These are phyloP conservation scores for Myanophis thanlyinensis DNA, from an alignment of 2,113 vertebrate genomes.

Conservation along the genomic window DNA sequence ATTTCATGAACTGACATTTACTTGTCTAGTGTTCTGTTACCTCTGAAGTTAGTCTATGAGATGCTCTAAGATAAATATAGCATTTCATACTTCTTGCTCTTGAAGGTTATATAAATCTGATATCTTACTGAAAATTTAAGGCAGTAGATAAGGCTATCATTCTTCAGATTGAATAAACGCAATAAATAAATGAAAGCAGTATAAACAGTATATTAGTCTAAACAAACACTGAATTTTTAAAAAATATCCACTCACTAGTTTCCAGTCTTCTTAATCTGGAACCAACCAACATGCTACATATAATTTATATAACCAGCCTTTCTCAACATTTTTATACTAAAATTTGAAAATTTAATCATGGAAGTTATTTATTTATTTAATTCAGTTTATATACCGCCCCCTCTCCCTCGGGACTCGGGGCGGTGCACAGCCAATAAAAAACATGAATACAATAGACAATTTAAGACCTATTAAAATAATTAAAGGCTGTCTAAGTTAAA, in stretches of 20 bases:
- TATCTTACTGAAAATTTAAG: constrained; percentile 51
- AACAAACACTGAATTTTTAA: not conserved
- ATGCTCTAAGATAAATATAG: constrained; percentile 80
- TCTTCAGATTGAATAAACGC: constrained; percentile 16
- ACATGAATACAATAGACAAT: too few species aligned
- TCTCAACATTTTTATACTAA: not conserved
- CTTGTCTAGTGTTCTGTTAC: constrained; percentile 77
- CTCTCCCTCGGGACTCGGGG: too few species aligned
- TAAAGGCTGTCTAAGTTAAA: too few species aligned
- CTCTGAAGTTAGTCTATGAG: constrained; percentile 74
- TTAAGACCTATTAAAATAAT: too few species aligned
- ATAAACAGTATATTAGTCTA: too few species aligned
- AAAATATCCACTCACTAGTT: not conserved
- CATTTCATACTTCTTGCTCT: constrained; percentile 62
- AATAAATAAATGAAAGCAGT: not conserved
- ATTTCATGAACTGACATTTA: constrained; percentile 82
- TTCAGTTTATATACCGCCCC: too few species aligned
- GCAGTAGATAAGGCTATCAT: not conserved
- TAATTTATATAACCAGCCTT: not conserved
- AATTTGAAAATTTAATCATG: not conserved
- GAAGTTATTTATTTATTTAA: too few species aligned
- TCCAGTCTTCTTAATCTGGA: not conserved
- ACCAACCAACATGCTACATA: not conserved
- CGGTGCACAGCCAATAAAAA: too few species aligned
- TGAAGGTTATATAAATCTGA: constrained; percentile 69